A percentile compares a stretch with the other conserved stretches of the same genome.
These are phyloP conservation scores for Meleagris gallopavo DNA, from an alignment of 2,113 vertebrate species.

Conservation along the genomic window DNA sequence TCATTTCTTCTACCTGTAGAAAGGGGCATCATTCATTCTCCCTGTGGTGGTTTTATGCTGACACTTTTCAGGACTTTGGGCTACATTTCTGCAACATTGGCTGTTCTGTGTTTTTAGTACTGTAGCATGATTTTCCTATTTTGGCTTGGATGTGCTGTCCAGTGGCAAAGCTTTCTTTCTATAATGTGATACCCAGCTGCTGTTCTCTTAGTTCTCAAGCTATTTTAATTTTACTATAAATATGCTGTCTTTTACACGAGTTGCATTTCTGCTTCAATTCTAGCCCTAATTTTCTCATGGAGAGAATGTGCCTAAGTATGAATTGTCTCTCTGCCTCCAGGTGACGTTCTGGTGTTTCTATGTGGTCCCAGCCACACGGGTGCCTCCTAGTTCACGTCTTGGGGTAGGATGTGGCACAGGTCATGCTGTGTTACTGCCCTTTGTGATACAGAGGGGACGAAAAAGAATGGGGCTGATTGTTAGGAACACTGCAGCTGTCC, in stretches of 20 bases:
- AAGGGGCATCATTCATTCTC: not conserved
- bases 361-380: fast-evolving
- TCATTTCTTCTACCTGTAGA: not conserved
- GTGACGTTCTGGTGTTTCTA: fast-evolving
- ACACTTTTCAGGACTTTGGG: not conserved
- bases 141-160: not conserved
- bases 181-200: not conserved
- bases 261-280: not conserved
- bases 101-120: not conserved
- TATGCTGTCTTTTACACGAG: not conserved
- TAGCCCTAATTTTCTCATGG: not conserved
- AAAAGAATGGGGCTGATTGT: not conserved
- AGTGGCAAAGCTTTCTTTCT: not conserved
- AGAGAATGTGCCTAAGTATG: fast-evolving
- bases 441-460: not conserved
- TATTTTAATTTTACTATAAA: not conserved
- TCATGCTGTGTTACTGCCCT: not conserved
- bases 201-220: not conserved
- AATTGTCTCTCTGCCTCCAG: not conserved
- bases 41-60: not conserved
- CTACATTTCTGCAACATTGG: fast-evolving
- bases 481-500: not conserved
- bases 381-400: not conserved
- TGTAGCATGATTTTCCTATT: not conserved
- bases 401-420: not conserved